Conservation (phyloP, 1,140 invertebrate species). For the Drosophila bipectinata region DNA sequence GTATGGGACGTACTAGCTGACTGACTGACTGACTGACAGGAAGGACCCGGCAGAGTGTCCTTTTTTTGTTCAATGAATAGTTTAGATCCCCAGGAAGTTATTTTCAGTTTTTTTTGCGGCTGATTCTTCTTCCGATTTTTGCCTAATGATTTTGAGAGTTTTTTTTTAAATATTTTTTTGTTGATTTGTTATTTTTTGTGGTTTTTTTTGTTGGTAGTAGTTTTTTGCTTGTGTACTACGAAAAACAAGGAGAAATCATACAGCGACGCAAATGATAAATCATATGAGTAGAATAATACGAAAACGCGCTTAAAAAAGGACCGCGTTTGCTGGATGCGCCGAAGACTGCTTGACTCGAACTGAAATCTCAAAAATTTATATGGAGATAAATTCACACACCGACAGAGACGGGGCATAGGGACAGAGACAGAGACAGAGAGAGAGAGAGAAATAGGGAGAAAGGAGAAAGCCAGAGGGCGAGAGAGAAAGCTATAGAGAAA, state of each 20-base stretch:
- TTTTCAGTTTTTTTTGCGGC: neutral
- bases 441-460: slow-evolving; percentile 21
- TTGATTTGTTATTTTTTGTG: slow-evolving; percentile 17
- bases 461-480: slow-evolving; percentile 42
- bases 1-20: slow-evolving; percentile 20
- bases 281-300: slow-evolving; percentile 84
- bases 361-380: slow-evolving; percentile 48
- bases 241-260: slow-evolving; percentile 83
- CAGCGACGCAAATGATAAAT: slow-evolving; percentile 84
- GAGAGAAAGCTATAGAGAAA: slow-evolving; percentile 12
- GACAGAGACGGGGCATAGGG: slow-evolving; percentile 32
- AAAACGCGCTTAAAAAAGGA: slow-evolving; percentile 84
- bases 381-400: neutral
- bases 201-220: slow-evolving; percentile 29
- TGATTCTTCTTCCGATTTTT: slow-evolving; percentile 10
- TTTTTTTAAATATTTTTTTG: slow-evolving; percentile 2
- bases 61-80: neutral
- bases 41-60: slow-evolving; percentile 9
- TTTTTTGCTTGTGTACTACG: slow-evolving; percentile 69
- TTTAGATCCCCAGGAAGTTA: slow-evolving; percentile 15
- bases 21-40: slow-evolving; percentile 49
- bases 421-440: slow-evolving; percentile 21
- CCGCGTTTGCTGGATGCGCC: slow-evolving; percentile 83
- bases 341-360: slow-evolving; percentile 84
- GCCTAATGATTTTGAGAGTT: slow-evolving; percentile 10